phyloP scores from a whole-genome alignment of 2,797 vertebrate genomes.

The Smutsia gigantea region DNA sequence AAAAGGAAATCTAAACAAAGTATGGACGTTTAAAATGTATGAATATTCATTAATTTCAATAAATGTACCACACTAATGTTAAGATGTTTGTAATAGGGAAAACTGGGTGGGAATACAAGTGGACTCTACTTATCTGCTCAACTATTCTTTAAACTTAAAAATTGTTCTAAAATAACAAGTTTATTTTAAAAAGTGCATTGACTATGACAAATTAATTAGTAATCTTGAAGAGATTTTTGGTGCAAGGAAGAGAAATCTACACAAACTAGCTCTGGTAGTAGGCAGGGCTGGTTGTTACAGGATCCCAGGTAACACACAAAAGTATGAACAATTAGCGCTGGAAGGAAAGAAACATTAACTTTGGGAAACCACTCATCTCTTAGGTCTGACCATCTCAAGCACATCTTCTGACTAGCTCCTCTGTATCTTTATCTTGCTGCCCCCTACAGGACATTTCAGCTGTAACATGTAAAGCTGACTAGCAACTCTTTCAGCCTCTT shows the following conservation, averaged over 20 bases:
- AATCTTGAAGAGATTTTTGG: not conserved
- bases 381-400: not conserved
- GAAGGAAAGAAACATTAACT: not conserved
- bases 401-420: not conserved
- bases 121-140: not conserved
- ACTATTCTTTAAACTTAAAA: not conserved
- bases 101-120: not conserved
- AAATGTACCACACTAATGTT: not conserved
- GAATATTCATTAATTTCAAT: not conserved
- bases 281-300: not conserved
- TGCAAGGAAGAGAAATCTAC: not conserved
- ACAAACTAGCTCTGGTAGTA: not conserved
- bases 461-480: not conserved
- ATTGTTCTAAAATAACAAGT: slow-evolving; percentile 7
- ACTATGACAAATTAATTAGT: not conserved
- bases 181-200: not conserved
- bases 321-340: not conserved
- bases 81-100: not conserved
- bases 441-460: not conserved
- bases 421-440: not conserved
- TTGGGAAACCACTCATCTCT: not conserved
- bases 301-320: not conserved
- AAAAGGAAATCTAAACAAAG: slow-evolving; percentile 2
- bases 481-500: not conserved
- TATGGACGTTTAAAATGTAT: not conserved